Evolutionary conservation across 2,113 vertebrate species (phyloP).

Genomic region (Neogale vison): DNA sequence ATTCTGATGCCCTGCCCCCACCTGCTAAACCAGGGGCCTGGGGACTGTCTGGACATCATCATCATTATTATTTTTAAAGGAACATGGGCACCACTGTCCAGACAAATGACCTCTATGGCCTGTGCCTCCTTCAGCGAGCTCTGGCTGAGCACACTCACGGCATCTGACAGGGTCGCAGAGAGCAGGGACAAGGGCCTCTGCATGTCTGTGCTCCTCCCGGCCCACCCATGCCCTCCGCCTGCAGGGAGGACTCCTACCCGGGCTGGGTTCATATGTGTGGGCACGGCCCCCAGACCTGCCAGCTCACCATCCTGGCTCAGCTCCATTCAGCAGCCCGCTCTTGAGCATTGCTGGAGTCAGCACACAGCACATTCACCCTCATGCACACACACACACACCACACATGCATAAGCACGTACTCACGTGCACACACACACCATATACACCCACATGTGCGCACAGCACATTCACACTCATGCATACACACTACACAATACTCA

Average conservation of each 20-base stretch:
- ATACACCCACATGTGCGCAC: not conserved
- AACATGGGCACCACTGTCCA: not conserved
- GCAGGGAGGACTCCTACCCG: accelerated
- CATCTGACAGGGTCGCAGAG: not conserved
- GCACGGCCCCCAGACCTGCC: not conserved
- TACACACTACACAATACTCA: not conserved
- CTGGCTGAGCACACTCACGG: not conserved
- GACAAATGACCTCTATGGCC: not conserved
- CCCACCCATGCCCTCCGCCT: not conserved
- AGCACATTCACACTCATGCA: not conserved
- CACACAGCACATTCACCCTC: not conserved
- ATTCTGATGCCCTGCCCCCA: not conserved
- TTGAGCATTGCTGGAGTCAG: accelerated
- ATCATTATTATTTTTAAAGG: not conserved
- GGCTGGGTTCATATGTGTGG: not conserved
- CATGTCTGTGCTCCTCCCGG: not conserved
- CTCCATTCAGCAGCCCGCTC: accelerated
- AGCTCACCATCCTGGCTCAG: accelerated
- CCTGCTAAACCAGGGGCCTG: not conserved
- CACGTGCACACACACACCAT: accelerated
- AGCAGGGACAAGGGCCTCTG: too few species aligned
- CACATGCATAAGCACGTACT: not conserved
- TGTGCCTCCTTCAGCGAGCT: too few species aligned
- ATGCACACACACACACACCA: not conserved
- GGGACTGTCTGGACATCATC: too few species aligned